Base-by-base conservation (phyloP, 2,113 vertebrate species). In the Elachura formosa region DNA sequence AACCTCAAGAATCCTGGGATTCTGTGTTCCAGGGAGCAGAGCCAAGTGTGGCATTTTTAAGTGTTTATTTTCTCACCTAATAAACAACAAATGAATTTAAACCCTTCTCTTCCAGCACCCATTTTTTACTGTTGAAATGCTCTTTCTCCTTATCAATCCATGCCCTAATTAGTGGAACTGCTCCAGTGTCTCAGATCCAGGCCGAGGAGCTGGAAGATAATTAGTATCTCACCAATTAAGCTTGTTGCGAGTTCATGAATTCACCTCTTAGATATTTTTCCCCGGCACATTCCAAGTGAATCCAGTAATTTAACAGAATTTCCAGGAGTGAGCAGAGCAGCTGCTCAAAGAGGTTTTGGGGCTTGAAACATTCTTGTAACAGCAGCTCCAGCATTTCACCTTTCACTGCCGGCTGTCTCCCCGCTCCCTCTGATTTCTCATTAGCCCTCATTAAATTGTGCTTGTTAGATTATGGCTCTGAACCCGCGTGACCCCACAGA, bases 211-310 rank as follows among this genome's bases (percentile, higher is more conserved):
- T 76, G 71, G 73, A 31, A 75, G 84, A 34, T 96, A 96, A 96
- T 97, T 95, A 95, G 66, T 43, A 31, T 88, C 90, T 91, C 89
- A 71, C 62, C 67, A 96, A 89, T 94, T 96, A 92, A 66, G 73
- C 79, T 79, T 22, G 75, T 76, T 92, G 45, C 45, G 61, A 87
- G 77, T 92, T 91, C 86, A 54, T 19, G 31, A 94, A 51, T 54
- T 43, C 24, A 72, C 45, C 54, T 43, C 49, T 67, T 34, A n/a
- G 62, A 19, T 49, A 34, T 58, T 55, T 43, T n/a, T 25, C 20
- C 34, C 46, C 19, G 7, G 73, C 48, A 95, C 51, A 72, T 58
- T 78, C 76, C 4, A 62, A 66, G 33, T 11, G 26, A 64, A 72
- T 66, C 15, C 63, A n/a, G 41, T 41, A 49, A 95, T 85, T 94